Evolutionary conservation across 2,888 invertebrate species (phyloP).

Genomic region (Teleogryllus oceanicus): DNA sequence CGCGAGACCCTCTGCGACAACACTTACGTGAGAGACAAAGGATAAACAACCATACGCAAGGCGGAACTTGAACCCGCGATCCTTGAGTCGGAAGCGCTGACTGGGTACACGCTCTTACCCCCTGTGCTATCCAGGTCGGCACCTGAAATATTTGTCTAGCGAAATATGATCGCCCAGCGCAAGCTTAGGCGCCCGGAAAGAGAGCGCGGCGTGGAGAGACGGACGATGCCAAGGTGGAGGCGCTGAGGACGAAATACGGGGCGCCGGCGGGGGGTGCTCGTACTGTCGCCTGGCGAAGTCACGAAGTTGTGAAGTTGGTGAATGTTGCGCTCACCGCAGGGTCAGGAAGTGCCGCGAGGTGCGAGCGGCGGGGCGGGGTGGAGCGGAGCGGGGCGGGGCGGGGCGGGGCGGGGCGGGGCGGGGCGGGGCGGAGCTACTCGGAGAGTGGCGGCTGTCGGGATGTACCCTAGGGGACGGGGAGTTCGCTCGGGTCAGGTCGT

Average conservation of each 20-base stretch:
- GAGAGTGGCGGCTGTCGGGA: neutral
- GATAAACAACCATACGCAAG: no score
- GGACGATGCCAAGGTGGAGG: no score
- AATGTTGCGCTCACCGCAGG: neutral
- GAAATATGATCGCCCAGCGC: no score
- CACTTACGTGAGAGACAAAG: no score
- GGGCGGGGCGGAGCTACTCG: neutral
- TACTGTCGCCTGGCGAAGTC: neutral
- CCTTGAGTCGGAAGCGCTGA: no score
- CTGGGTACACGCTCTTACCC: no score
- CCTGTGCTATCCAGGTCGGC: no score
- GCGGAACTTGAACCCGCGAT: no score
- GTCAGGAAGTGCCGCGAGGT: neutral
- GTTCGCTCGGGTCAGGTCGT: neutral
- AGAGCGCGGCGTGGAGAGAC: no score
- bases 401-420: neutral
- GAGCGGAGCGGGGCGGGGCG: neutral
- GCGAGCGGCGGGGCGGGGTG: neutral
- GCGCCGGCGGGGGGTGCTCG: neutral
- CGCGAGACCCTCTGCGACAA: no score
- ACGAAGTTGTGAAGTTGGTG: slow-evolving; percentile 11
- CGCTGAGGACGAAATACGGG: neutral
- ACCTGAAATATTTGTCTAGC: no score
- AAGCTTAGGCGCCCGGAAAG: no score
- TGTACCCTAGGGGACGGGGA: neutral